phyloP scores from a whole-genome alignment of 1,140 invertebrate species.

The Zaprionus camerounensis region DNA sequence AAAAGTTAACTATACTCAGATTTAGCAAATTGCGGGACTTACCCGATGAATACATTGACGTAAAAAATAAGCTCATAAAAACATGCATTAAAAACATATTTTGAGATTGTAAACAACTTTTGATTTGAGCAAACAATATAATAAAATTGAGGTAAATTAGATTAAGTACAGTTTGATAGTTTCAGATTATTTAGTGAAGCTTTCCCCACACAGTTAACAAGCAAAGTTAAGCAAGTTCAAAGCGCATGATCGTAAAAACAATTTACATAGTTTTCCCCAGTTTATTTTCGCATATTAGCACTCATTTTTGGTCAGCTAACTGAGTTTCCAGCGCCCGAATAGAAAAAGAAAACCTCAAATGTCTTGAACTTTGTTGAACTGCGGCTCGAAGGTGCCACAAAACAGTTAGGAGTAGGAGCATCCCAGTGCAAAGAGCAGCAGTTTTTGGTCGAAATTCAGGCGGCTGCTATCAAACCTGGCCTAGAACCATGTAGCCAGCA shows the following conservation, averaged over 20 bases:
- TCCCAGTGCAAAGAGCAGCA: slow-evolving; percentile 45
- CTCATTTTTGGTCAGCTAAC: slow-evolving; percentile 6
- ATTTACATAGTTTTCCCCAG: slow-evolving; percentile 36
- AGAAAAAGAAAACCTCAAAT: slow-evolving; percentile 33
- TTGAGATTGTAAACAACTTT: too few species aligned
- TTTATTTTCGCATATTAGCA: slow-evolving; percentile 37
- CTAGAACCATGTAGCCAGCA: slow-evolving; percentile 51
- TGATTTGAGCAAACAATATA: neutral
- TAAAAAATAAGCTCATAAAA: neutral
- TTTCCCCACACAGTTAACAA: neutral
- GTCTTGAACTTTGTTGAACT: slow-evolving; percentile 77
- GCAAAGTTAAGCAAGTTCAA: slow-evolving; percentile 1
- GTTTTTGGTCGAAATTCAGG: slow-evolving; percentile 47
- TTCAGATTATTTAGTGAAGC: neutral
- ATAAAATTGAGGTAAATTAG: neutral
- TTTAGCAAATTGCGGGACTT: neutral
- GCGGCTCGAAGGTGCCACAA: slow-evolving; percentile 45
- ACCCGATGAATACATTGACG: slow-evolving; percentile 1
- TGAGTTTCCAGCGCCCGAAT: slow-evolving; percentile 16
- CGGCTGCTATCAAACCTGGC: slow-evolving; percentile 46
- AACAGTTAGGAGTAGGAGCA: slow-evolving; percentile 57
- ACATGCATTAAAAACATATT: neutral
- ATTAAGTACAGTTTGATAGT: neutral
- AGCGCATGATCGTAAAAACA: slow-evolving; percentile 22
- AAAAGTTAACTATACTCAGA: slow-evolving; percentile 11